Evolutionary conservation across 2,113 vertebrate genomes (phyloP).

Genomic region (Sigmodon hispidus): DNA sequence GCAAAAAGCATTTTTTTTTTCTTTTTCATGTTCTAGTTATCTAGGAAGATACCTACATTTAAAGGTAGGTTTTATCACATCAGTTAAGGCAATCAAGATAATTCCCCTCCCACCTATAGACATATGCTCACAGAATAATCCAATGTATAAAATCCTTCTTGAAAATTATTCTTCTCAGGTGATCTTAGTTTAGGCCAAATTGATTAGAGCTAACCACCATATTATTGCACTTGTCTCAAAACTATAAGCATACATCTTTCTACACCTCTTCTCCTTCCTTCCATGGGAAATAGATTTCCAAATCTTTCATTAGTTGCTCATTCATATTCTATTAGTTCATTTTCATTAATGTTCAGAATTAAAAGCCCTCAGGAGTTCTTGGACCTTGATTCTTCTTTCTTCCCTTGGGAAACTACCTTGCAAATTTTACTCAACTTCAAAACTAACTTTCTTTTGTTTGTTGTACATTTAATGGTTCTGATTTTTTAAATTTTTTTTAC

Average conservation of each 20-base stretch:
- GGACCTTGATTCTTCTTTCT: not conserved
- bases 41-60: not conserved
- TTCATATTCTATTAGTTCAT: constrained; percentile 30
- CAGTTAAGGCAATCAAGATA: no score
- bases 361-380: not conserved
- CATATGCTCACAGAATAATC: not conserved
- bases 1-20: not conserved
- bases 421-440: constrained; percentile 6
- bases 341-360: constrained; percentile 29
- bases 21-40: not conserved
- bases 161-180: not conserved
- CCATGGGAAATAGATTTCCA: not conserved
- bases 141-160: not conserved
- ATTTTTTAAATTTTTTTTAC: not conserved
- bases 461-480: not conserved
- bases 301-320: constrained; percentile 2
- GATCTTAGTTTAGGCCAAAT: not conserved
- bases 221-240: no score
- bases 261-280: no score
- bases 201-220: not conserved
- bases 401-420: not conserved
- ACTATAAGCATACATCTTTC: no score
- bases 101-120: not conserved
- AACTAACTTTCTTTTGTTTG: not conserved
- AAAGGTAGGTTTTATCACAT: not conserved